Evolutionary conservation across 1,140 invertebrate species (phyloP).

Genomic region (Drosophila sucinea): DNA sequence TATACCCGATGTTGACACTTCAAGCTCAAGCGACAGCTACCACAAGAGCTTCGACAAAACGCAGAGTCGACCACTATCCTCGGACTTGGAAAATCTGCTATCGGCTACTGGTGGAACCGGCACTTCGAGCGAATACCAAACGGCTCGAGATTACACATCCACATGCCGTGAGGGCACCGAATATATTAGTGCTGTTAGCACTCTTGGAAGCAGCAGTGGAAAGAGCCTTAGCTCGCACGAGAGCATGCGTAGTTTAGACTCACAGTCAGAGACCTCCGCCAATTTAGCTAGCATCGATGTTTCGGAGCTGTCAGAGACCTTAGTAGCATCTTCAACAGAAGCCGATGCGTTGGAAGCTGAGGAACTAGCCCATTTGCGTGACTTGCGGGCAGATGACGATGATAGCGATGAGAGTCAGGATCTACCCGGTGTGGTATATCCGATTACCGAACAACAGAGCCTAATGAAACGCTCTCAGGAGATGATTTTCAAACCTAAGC

Average conservation of each 20-base stretch:
- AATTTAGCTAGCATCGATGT: slow-evolving; percentile 94
- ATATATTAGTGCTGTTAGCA: slow-evolving; percentile 91
- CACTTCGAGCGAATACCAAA: slow-evolving; percentile 94
- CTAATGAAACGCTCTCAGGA: slow-evolving; percentile 94
- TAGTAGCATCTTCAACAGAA: slow-evolving; percentile 91
- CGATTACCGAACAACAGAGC: slow-evolving; percentile 84
- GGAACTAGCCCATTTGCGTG: slow-evolving; percentile 64
- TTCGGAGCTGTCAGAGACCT: slow-evolving; percentile 94
- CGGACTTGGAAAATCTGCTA: slow-evolving; percentile 91
- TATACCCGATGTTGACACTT: slow-evolving; percentile 89
- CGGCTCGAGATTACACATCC: slow-evolving; percentile 90
- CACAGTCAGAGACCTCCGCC: slow-evolving; percentile 94
- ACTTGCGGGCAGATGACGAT: slow-evolving; percentile 68
- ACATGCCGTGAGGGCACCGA: slow-evolving; percentile 88
- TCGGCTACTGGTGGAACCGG: slow-evolving; percentile 59
- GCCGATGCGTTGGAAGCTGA: slow-evolving; percentile 68
- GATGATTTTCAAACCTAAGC: slow-evolving; percentile 92
- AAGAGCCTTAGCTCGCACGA: slow-evolving; percentile 91
- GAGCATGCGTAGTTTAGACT: slow-evolving; percentile 94
- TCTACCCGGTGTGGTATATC: slow-evolving; percentile 47
- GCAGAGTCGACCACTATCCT: slow-evolving; percentile 92
- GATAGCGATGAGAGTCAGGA: slow-evolving; percentile 76
- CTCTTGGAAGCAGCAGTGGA: slow-evolving; percentile 71
- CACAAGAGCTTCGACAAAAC: slow-evolving; percentile 94
- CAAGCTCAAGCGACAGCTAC: slow-evolving; percentile 93